These are phyloP conservation scores for Phymanthus crucifer DNA, from an alignment of 92 coral and sea anemone species.

Conservation along the genomic window DNA sequence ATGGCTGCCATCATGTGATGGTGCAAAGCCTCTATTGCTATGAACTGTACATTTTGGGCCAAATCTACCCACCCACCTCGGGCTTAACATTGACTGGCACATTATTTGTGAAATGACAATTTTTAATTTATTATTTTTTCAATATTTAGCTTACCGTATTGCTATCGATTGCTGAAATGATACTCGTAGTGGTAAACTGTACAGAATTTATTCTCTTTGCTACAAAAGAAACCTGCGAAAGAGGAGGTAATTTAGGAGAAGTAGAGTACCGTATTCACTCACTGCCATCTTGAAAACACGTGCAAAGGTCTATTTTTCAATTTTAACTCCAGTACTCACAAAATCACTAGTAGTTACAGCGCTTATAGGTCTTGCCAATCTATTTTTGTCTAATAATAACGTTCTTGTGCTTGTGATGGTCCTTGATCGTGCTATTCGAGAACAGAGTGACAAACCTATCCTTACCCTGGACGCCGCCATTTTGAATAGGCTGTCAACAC, in stretches of 20 bases:
- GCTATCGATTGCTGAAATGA: neutral
- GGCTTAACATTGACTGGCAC: no score
- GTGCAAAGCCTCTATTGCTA: no score
- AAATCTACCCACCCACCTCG: no score
- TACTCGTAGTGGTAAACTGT: constrained; percentile 20
- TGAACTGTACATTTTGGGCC: no score
- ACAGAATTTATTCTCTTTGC: neutral
- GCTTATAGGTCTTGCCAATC: constrained; percentile 9
- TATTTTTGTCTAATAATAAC: constrained; percentile 22
- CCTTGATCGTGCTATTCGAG: constrained; percentile 20
- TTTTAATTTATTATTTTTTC: neutral
- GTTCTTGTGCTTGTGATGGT: constrained; percentile 2
- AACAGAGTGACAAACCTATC: constrained; percentile 9
- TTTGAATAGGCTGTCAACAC: neutral
- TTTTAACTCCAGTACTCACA: constrained; percentile 13
- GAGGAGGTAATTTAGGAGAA: neutral
- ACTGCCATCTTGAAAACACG: neutral
- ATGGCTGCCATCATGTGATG: no score
- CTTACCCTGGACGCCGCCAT: constrained; percentile 39
- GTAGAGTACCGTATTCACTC: no score
- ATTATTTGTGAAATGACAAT: no score
- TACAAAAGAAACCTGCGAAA: constrained; percentile 11
- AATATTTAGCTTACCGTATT: neutral
- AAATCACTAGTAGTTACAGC: constrained; percentile 18
- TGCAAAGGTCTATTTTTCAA: neutral